These are phyloP conservation scores for Reinhardtius hippoglossoides DNA, from an alignment of 2,113 vertebrate species.

Conservation along the genomic window DNA sequence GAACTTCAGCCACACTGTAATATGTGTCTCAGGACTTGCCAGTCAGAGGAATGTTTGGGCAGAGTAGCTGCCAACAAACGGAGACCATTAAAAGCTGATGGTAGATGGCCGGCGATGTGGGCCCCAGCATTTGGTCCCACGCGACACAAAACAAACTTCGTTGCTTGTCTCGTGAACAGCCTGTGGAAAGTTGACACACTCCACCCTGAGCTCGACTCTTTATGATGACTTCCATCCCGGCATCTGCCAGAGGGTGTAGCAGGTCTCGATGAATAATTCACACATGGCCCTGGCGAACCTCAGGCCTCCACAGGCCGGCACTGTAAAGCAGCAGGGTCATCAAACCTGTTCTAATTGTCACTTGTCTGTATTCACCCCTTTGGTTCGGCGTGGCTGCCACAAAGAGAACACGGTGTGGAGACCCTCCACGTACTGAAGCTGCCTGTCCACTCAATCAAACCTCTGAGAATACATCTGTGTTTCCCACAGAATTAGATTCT, in stretches of 20 bases:
- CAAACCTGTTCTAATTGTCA: slow-evolving; percentile 6
- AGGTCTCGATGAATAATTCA: background rate
- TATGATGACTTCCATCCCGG: background rate
- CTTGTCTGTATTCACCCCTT: background rate
- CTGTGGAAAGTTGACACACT: too few species aligned
- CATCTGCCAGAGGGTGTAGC: too few species aligned
- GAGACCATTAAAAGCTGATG: background rate
- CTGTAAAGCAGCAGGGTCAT: background rate
- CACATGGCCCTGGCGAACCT: background rate
- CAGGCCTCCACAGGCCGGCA: too few species aligned
- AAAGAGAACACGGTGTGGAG: background rate
- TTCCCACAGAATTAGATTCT: too few species aligned
- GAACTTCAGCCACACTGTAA: background rate
- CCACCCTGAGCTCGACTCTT: too few species aligned
- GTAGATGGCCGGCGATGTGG: background rate
- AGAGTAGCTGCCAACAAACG: background rate
- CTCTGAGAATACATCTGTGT: too few species aligned
- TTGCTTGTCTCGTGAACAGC: too few species aligned
- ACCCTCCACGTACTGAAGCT: too few species aligned
- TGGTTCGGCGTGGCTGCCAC: background rate
- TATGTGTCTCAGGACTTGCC: background rate
- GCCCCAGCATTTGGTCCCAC: too few species aligned
- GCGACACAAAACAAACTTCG: too few species aligned
- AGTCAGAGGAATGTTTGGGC: background rate
- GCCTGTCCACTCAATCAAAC: background rate